Evolutionary conservation across 2,797 vertebrate species (phyloP), one percentile per base, ranked within the genome.

Genomic region (Labroides dimidiatus): DNA sequence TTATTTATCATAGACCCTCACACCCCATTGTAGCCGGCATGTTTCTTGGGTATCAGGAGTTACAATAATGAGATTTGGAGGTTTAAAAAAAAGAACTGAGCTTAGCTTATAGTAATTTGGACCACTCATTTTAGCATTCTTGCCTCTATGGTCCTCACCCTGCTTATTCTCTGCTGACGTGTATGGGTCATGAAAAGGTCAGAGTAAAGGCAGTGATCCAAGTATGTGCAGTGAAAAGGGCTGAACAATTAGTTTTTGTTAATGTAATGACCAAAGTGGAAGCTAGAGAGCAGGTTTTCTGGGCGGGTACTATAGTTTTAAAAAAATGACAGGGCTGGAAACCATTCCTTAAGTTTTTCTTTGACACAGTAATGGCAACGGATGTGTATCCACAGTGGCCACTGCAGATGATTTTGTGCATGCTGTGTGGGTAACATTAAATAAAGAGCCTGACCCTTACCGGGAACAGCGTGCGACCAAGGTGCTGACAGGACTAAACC

Each of bases 21-120:
- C 48, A 37, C 21, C 43, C 14, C 23, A 49, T 64, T 63, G 37
- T 12, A 63, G 17, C 24, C 44, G 56, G 19, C 60, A 23, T 45
- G 52, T 84, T 81, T 74, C 24, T 60, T 50, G 36, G 54, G 53
- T 78, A 75, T 78, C 62, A 72, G 70, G 77, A 86, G 52, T 84
- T 90, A 62, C 53, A 75, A 57, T 84, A 84, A 87, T 86, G 56
- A 77, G 61, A 81, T 83, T 80, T 49, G 48, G 67, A 4, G 59
- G 47, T 72, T 77, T 84, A 72, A 72, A 78, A 80, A 41, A 64
- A 78, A 80, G 36, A 64, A 42, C 69, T 72, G 17, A 67, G 69
- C 58, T 65, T 24, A 48, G 52, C 37, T 45, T 20, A 27, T 41
- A 51, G 68, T 42, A 27, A 42, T 64, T 33, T 69, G 48, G 51